phyloP scores from a whole-genome alignment of 2,797 vertebrate species.

The Gadopsis marmoratus region DNA sequence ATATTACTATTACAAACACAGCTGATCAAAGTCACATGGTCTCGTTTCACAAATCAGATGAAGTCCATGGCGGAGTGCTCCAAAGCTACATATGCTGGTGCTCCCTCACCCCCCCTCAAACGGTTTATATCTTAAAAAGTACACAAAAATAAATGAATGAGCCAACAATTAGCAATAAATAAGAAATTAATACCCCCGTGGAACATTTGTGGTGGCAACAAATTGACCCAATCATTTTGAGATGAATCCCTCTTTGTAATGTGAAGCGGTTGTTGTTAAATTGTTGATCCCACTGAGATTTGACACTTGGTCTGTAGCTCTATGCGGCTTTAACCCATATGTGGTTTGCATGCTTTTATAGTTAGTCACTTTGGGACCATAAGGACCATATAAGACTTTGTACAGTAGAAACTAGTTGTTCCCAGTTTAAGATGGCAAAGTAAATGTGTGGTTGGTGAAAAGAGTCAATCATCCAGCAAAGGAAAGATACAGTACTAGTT shows the following conservation, averaged over 20 bases:
- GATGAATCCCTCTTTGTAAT: background rate
- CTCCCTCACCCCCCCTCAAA: background rate
- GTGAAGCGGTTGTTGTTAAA: background rate
- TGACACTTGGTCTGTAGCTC: background rate
- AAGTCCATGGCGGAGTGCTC: background rate
- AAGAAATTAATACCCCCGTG: background rate
- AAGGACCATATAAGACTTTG: background rate
- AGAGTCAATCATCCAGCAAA: background rate
- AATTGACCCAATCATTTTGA: background rate
- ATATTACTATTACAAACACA: background rate
- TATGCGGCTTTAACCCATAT: background rate
- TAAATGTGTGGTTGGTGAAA: no score
- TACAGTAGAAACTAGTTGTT: background rate
- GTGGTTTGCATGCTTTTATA: background rate
- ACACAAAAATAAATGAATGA: background rate
- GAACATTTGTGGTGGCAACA: background rate
- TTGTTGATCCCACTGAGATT: background rate
- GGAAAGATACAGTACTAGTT: background rate
- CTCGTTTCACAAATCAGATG: conserved; percentile 1
- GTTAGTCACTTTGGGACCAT: background rate
- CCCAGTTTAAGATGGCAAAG: background rate
- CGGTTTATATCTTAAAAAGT: background rate
- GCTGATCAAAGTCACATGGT: background rate
- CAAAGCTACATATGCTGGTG: background rate
- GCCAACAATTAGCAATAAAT: background rate